phyloP scores from a whole-genome alignment of 2,113 vertebrate species.

The Cynopterus brachyotis region DNA sequence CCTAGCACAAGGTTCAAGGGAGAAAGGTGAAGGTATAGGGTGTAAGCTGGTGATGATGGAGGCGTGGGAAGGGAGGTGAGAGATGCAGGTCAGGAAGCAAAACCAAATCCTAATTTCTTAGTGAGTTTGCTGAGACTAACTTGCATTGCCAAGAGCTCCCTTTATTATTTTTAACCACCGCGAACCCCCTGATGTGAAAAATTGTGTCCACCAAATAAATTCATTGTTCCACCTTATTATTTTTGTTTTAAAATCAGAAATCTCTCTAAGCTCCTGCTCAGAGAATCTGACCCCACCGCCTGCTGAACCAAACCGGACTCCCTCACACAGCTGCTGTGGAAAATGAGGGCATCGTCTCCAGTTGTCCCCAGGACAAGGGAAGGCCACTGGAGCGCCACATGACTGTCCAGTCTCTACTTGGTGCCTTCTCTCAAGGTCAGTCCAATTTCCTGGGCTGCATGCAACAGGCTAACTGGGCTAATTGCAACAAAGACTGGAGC shows the following conservation, averaged over 20 bases:
- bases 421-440: not conserved
- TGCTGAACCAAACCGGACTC: not conserved
- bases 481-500: not conserved
- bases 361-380: not conserved
- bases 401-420: not conserved
- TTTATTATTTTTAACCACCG: not conserved
- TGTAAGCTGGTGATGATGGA: not conserved
- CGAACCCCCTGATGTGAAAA: not conserved
- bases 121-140: not conserved
- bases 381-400: not conserved
- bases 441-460: not conserved
- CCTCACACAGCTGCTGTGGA: rapidly evolving
- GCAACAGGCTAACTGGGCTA: not conserved
- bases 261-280: not conserved
- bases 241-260: not conserved
- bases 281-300: not conserved
- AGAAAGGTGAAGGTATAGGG: not conserved
- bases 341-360: not conserved
- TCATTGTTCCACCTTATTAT: not conserved
- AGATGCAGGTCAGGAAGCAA: not conserved
- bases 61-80: not conserved
- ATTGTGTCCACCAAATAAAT: not conserved
- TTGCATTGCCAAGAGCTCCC: not conserved
- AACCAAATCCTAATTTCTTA: not conserved
- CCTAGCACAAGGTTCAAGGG: not conserved